Conservation (phyloP, 2,888 invertebrate genomes). For the Peribatodes rhomboidaria region DNA sequence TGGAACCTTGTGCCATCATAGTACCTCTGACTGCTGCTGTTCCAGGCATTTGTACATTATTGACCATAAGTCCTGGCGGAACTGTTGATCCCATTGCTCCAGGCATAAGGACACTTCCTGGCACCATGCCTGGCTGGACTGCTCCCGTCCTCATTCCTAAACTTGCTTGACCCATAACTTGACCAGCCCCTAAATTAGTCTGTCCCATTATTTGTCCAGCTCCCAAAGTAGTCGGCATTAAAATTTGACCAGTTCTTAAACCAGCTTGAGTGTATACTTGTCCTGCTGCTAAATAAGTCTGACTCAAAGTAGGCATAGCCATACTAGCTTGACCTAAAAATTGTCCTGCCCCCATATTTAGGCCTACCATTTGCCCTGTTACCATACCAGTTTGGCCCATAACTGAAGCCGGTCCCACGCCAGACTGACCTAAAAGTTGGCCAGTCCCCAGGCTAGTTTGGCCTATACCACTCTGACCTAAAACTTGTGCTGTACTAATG, state of each 20-base stretch:
- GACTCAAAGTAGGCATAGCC: slow-evolving; percentile 11
- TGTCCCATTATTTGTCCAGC: slow-evolving; percentile 9
- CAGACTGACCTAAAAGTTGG: slow-evolving; percentile 15
- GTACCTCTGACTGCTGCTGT: slow-evolving; percentile 7
- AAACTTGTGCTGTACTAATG: slow-evolving; percentile 17
- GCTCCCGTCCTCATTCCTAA: slow-evolving; percentile 9
- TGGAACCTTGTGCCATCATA: slow-evolving; percentile 34
- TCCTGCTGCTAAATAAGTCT: slow-evolving; percentile 9
- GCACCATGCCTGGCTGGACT: slow-evolving; percentile 7
- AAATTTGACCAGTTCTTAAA: slow-evolving; percentile 10
- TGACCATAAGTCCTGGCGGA: slow-evolving; percentile 6
- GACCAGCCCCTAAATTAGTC: slow-evolving; percentile 1
- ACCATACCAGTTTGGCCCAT: slow-evolving; percentile 36
- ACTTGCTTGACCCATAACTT: slow-evolving; percentile 4
- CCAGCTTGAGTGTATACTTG: slow-evolving; percentile 12
- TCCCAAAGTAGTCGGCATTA: slow-evolving; percentile 10
- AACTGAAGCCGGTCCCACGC: slow-evolving; percentile 7
- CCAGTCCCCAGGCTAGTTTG: slow-evolving; percentile 6
- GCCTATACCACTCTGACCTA: slow-evolving; percentile 14
- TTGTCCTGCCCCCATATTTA: slow-evolving; percentile 4
- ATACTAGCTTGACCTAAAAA: slow-evolving; percentile 10
- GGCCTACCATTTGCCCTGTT: slow-evolving; percentile 16
- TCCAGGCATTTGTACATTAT: slow-evolving; percentile 18
- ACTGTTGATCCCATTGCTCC: slow-evolving; percentile 7
- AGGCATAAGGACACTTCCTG: slow-evolving; percentile 22